A percentile compares a stretch with the other conserved stretches of the same genome.
These are phyloP conservation scores for Campylomormyrus numenius DNA, from an alignment of 2,113 vertebrate species.

Conservation along the genomic window DNA sequence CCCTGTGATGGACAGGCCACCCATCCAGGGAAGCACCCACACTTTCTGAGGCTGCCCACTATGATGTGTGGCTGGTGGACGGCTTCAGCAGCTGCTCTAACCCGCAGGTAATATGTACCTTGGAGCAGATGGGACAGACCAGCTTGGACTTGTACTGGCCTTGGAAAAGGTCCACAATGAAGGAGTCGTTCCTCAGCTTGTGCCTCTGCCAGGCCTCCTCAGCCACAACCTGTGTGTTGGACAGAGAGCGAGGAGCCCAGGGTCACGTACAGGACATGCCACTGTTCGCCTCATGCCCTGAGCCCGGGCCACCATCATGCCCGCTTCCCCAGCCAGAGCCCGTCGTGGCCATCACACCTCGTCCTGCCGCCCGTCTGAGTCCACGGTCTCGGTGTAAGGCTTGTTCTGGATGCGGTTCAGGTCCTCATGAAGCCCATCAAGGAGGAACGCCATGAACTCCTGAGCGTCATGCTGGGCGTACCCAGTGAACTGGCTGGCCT, in stretches of 20 bases:
- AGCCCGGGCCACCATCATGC: neutral
- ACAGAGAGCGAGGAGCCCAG: neutral
- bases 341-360: slow-evolving; percentile 59
- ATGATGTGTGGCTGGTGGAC: neutral
- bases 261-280: neutral
- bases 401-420: slow-evolving; percentile 97
- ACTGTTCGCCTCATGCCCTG: neutral
- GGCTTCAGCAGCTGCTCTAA: neutral
- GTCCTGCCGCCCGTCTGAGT: slow-evolving; percentile 88
- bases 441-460: slow-evolving; percentile 97
- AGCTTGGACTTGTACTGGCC: slow-evolving; percentile 98
- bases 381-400: slow-evolving; percentile 92
- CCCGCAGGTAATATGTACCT: slow-evolving; percentile 60
- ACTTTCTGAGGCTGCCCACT: neutral
- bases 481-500: slow-evolving; percentile 96
- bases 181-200: slow-evolving; percentile 97
- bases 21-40: neutral
- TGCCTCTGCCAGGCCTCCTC: slow-evolving; percentile 97
- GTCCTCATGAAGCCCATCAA: slow-evolving; percentile 96
- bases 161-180: slow-evolving; percentile 96
- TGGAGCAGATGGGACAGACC: slow-evolving; percentile 91
- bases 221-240: slow-evolving; percentile 75
- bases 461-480: slow-evolving; percentile 96
- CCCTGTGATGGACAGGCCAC: neutral
- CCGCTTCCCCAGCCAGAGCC: neutral